Base-by-base conservation (phyloP, 1,140 invertebrate species). In the Scaptomyza hsui region DNA sequence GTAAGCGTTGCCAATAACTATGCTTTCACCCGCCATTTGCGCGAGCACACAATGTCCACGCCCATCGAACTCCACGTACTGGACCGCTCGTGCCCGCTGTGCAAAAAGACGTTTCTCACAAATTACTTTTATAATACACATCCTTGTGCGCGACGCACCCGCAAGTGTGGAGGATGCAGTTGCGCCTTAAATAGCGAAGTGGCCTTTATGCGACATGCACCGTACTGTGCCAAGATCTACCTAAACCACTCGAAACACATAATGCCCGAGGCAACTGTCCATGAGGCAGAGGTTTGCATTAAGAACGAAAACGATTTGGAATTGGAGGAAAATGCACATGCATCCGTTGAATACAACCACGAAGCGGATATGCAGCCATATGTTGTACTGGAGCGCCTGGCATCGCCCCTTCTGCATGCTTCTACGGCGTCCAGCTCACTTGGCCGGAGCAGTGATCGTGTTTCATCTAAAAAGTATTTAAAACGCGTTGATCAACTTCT, bases 61-160 rank as follows among this genome's bases (percentile, higher is more conserved):
- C 80, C 80, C 4, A 52, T 81, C 4, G 65, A 74, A 18, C 29
- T 75, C 12, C 62, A 71, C 18, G 80, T 91, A 1, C 71, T 89
- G 1, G 89, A 91, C 45, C 79, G 89, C 2, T 72, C 83, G 57
- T 91, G 90, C 16, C 86, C 86, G 6, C 37, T 82, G 21, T 91
- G 90, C 72, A 78, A 76, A 18, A 75, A 76, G 42, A 85, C 83
- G 0, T 91, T 82, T 55, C 13, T 81, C 39, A 91, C 90, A 4
- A 90, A 90, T 42, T 91, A 57, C 52, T 79, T 91, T 5, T 91
- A 82, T 42, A 89, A 91, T 48, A 89, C 75, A 21, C 90, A 91
- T 73, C 63, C 63, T n/a, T 91, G 90, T 77, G 82, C 90, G 21
- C 72, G 89, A 10, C 74, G 67, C 10, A 80, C 83, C 9, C 81